These are phyloP conservation scores for Mirounga angustirostris DNA, from an alignment of 2,113 vertebrate genomes.

Conservation along the genomic window DNA sequence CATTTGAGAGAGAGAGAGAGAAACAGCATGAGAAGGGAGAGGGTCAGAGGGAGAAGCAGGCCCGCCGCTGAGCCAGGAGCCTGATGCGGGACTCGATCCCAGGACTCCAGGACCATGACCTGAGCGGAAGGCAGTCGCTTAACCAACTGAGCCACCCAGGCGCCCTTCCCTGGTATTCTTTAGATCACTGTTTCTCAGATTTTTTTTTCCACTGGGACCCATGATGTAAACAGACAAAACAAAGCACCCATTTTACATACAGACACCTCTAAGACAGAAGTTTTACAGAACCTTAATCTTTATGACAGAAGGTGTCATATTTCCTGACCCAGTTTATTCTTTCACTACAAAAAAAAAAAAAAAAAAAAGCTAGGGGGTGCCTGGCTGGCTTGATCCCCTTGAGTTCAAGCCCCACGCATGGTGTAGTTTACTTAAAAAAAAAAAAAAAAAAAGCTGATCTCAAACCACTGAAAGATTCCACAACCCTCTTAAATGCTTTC, in stretches of 20 bases:
- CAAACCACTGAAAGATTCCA: background rate
- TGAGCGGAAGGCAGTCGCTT: no score
- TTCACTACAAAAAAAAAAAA: background rate
- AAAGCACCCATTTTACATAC: background rate
- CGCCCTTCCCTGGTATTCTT: background rate
- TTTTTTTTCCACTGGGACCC: background rate
- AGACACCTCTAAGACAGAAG: slow-evolving; percentile 22
- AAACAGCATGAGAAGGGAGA: no score
- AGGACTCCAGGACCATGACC: no score
- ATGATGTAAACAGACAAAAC: background rate
- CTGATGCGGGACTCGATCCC: no score
- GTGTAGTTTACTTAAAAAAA: background rate
- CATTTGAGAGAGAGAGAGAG: no score
- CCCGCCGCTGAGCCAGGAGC: no score
- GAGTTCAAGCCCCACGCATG: background rate
- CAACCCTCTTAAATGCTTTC: background rate
- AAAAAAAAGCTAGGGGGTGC: background rate
- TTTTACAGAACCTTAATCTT: background rate
- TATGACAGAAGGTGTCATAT: background rate
- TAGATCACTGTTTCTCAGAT: background rate
- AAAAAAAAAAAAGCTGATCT: background rate
- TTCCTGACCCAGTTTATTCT: background rate
- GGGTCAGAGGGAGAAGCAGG: no score
- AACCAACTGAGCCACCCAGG: no score
- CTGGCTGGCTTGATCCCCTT: background rate